Evolutionary conservation across 2,888 invertebrate genomes (phyloP).

Genomic region (Halictus quadricinctus): DNA sequence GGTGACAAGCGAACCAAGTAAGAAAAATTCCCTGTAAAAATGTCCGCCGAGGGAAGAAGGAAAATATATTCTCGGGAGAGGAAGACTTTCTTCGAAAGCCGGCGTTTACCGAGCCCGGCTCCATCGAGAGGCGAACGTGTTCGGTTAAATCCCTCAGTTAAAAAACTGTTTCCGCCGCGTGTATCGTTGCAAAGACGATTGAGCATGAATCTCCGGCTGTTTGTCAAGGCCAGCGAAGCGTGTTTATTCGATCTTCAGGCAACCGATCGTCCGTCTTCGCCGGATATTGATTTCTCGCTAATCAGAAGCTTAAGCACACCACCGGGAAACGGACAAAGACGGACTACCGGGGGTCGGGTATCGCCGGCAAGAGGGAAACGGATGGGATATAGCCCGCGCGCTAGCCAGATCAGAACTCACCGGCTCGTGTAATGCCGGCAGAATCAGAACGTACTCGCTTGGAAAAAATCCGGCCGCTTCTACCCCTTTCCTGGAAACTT

Average conservation of each 20-base stretch:
- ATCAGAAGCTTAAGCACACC: constrained; percentile 61
- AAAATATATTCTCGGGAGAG: background rate
- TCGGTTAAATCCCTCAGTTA: background rate
- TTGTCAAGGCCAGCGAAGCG: constrained; percentile 51
- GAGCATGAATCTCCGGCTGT: constrained; percentile 24
- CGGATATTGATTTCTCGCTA: constrained; percentile 65
- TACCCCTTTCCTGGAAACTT: constrained; percentile 28
- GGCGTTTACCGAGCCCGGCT: background rate
- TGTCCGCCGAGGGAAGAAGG: background rate
- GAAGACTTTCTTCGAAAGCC: background rate
- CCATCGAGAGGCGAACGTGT: background rate
- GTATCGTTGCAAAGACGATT: background rate
- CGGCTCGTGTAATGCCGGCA: constrained; percentile 70
- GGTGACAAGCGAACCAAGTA: background rate
- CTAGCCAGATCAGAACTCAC: constrained; percentile 66
- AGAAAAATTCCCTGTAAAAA: background rate
- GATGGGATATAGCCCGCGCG: constrained; percentile 34
- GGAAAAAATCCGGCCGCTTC: constrained; percentile 68
- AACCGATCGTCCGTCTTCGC: constrained; percentile 48
- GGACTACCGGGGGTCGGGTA: constrained; percentile 6
- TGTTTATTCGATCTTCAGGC: constrained; percentile 54
- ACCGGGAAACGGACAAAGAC: constrained; percentile 28
- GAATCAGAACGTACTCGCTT: constrained; percentile 71
- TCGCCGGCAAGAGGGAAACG: constrained; percentile 29
- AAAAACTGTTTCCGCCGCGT: background rate